Percentiles rank a stretch among this genome's conserved stretches.
Evolutionary conservation across 2,797 vertebrate species (phyloP).

Genomic region (Tragelaphus eurycerus): DNA sequence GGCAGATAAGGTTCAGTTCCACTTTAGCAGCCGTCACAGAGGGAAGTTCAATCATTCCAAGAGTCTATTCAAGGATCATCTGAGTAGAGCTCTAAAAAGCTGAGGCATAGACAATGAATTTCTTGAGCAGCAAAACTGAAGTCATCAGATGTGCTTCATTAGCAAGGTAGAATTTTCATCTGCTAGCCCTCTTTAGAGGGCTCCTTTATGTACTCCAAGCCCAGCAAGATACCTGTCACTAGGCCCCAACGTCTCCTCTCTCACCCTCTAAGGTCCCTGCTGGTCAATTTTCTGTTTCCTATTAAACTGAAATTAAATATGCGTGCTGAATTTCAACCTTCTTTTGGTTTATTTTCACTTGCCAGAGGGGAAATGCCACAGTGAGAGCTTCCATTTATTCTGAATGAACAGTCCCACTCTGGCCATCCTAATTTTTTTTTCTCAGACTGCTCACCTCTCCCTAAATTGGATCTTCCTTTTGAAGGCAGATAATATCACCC

Average conservation of each 20-base stretch:
- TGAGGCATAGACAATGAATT: constrained; percentile 32
- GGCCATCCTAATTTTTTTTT: not conserved
- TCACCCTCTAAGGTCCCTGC: not conserved
- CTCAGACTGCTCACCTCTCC: not conserved
- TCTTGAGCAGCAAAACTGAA: constrained; percentile 31
- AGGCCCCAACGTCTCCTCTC: not conserved
- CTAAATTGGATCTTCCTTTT: constrained; percentile 22
- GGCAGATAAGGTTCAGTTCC: not conserved
- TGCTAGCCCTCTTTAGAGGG: not conserved
- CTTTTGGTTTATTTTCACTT: constrained; percentile 34
- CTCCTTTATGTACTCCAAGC: not conserved
- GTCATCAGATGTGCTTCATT: not conserved
- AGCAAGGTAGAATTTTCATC: not conserved
- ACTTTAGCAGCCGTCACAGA: constrained; percentile 38
- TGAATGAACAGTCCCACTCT: not conserved
- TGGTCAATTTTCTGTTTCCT: constrained; percentile 24
- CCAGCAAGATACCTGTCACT: not conserved
- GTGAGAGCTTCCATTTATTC: not conserved
- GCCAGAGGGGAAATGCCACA: not conserved
- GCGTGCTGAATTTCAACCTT: not conserved
- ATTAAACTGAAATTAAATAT: constrained; percentile 27
- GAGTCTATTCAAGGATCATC: constrained; percentile 47
- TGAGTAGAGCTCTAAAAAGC: constrained; percentile 45
- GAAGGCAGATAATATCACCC: not conserved
- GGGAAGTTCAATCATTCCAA: constrained; percentile 47